Evolutionary conservation across 2,113 vertebrate genomes (phyloP), one percentile per base, ranked within the genome.

Genomic region (Lophotis ruficrista): DNA sequence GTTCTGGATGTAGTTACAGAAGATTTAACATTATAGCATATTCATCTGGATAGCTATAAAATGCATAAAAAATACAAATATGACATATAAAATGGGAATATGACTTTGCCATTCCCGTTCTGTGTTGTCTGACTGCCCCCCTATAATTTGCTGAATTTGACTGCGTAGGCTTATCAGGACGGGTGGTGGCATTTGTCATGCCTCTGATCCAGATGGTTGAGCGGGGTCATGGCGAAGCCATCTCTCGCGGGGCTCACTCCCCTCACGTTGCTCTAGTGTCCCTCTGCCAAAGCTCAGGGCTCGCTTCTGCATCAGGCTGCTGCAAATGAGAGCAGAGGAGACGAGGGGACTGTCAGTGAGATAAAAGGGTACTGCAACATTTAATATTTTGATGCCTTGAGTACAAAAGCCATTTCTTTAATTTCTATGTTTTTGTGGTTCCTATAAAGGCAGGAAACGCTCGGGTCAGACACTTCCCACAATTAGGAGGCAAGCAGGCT

Each of bases 191-290:
- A 12, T 68, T 61, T 85, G 35, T 35, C 3, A 0, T 38, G 27
- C 27, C 60, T 86, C 23, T 69, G 65, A 69, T 35, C 17, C 61
- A 43, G 38, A 9, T 33, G 31, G 25, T 31, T 2, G 1, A 66
- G 57, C 0, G 3, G 14, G 7, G 27, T 23, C 16, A 45, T 45
- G 54, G 18, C 17, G 16, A 83, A 89, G 7, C 27, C 16, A 35
- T 35, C 21, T 78, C 38, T 21, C 0, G 0, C 30, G 43, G 20
- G n/a, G 14, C 19, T 70, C 30, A 25, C 12, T 33, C 7, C 24
- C 35, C 47, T 81, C 33, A 14, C 1, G 0, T 62, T 6, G 1
- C 37, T 54, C 45, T 5, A 0, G 3, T 33, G 23, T 58, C 35
- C 10, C 12, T 51, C n/a, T 61, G 30, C n/a, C 12, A 68, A 65